Percentiles rank a stretch among this genome's conserved stretches.
phyloP scores from a whole-genome alignment of 1,140 invertebrate genomes.

The Latrodectus geometricus region DNA sequence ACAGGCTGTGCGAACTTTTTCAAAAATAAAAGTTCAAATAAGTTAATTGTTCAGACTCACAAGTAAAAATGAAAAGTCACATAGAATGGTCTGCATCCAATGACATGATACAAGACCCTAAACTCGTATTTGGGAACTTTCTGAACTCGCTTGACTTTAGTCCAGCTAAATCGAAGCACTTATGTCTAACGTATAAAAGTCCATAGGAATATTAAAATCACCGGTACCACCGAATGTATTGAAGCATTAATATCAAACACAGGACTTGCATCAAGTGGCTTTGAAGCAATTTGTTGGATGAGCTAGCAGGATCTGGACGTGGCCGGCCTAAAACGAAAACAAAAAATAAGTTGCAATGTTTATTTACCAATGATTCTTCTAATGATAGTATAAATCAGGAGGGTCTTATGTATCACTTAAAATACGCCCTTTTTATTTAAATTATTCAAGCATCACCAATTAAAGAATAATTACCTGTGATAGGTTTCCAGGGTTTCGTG shows the following conservation, averaged over 20 bases:
- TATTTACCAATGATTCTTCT: neutral
- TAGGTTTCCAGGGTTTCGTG: slow-evolving; percentile 59
- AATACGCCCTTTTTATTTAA: neutral
- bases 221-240: slow-evolving; percentile 6
- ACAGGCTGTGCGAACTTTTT: too few species aligned
- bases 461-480: slow-evolving; percentile 26
- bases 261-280: neutral
- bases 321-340: slow-evolving; percentile 39
- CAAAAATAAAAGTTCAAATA: too few species aligned
- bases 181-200: neutral
- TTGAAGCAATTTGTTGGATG: neutral
- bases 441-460: neutral
- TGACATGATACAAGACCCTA: too few species aligned
- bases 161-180: slow-evolving; percentile 48
- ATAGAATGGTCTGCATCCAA: too few species aligned
- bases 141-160: slow-evolving; percentile 13
- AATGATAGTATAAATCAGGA: neutral
- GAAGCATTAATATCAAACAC: neutral
- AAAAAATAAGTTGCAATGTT: neutral
- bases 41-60: too few species aligned
- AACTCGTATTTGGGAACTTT: too few species aligned
- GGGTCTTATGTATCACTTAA: neutral
- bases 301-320: slow-evolving; percentile 22
- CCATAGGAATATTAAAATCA: neutral
- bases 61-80: too few species aligned